Evolutionary conservation across 2,888 invertebrate genomes (phyloP), one percentile per base, ranked within the genome.

Genomic region (Coecobrya sp.): DNA sequence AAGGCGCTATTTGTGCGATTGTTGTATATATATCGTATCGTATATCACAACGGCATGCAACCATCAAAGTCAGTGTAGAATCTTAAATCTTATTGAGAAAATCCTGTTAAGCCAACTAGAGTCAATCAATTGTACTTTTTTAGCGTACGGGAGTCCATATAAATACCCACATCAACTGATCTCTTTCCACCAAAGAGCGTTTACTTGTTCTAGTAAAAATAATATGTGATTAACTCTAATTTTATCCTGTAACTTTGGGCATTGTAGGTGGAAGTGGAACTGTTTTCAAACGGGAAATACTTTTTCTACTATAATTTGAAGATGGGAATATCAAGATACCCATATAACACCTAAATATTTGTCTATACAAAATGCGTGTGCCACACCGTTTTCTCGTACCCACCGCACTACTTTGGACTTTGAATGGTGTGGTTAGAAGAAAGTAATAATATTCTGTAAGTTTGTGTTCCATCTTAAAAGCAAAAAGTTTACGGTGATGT

Each of bases 191-290:
- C 19, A 16, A 36, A 76, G n/a, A 49, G 27, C 3, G 27, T 68
- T 88, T 30, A 25, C 59, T 65, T 88, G 22, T 65, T 42, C 11
- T 22, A 8, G 42, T 59, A 42, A 45, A 52, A 82, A 82, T n/a
- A n/a, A 89, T 82, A 89, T 89, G 70, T 27, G 84, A 89, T 89
- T 84, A 89, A 89, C 70, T 70, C 25, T 8, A 89, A 89, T 84
- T 84, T 89, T 82, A 89, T 84, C 82, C 84, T 59, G 84, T 11
- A 1, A 42, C 49, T 88, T 22, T 45, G 45, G 22, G 45, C 22
- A 45, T 19, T 19, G 73, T 73, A 73, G 45, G 11, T 1, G 27
- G 19, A 45, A 73, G 45, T 45, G 36, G 7, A 36, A n/a, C n/a
- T n/a, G 73, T 73, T 73, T 42, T 45, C 22, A 45, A 42, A 45